Evolutionary conservation across 2,113 vertebrate genomes (phyloP), one percentile per base, ranked within the genome.

Genomic region (Atherinomorus stipes): DNA sequence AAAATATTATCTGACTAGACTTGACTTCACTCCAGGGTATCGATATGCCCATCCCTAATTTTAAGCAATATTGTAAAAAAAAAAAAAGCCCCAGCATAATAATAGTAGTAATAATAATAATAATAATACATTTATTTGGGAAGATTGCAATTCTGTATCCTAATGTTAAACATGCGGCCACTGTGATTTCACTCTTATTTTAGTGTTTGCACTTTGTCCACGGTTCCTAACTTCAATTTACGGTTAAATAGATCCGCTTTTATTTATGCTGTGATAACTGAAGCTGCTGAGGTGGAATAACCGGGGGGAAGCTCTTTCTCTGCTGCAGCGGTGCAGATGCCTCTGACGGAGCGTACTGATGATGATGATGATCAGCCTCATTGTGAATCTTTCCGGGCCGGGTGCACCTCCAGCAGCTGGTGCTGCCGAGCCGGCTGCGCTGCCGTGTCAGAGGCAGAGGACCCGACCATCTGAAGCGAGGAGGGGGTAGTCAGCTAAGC

Each of bases 401-500:
- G 34, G 25, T 4, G 7, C 47, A 34, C 54, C 2, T 77, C 45
- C 70, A 66, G 54, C 52, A 54, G 25, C 22, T 52, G 50, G n/a
- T 56, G 53, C 15, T 22, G 53, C 6, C 31, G 18, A 4, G 54
- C 10, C 44, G 44, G 18, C 44, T 12, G 42, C 16, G 42, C 16
- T 16, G 28, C 69, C 60, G 64, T 71, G 28, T 64, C 70, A 66
- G 73, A 64, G 62, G 62, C 59, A 22, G 74, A 83, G 90, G 86
- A 90, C 49, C 76, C 15, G 68, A 89, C 88, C 85, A 91, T 90
- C 81, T 77, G 80, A 73, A 4, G 76, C 53, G 42, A 58, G 44
- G 80, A 28, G 74, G 76, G 81, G 82, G 78, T 44, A 66, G 86
- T 66, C 67, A 3, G 72, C 65, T 92, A 91, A 93, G 86, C 90